Percentiles rank a stretch among this genome's conserved stretches.
These are phyloP conservation scores for Echinarachnius parma DNA, from an alignment of 53 echinoderm and acorn worm genomes.

Conservation along the genomic window DNA sequence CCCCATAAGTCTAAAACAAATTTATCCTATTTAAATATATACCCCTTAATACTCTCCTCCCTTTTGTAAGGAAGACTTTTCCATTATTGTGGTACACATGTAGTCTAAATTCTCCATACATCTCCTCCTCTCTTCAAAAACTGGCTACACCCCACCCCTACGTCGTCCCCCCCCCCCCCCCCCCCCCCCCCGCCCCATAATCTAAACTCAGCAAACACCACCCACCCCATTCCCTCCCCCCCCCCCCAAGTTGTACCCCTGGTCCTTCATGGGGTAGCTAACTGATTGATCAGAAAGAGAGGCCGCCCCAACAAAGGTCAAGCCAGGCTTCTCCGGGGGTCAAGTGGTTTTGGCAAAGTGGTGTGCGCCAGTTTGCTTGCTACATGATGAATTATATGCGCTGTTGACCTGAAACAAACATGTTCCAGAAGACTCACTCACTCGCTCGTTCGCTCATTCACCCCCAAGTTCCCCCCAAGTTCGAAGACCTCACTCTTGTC, in stretches of 20 bases:
- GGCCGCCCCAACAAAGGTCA: constrained; percentile 8
- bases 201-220: no score
- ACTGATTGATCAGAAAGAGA: constrained; percentile 46
- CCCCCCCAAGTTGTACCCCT: constrained; percentile 1
- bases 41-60: neutral
- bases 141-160: neutral
- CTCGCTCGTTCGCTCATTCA: neutral
- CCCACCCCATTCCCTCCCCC: constrained; percentile 12
- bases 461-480: constrained; percentile 8
- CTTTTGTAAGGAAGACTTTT: neutral
- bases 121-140: neutral
- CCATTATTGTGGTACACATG: neutral
- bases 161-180: neutral
- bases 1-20: no score
- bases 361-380: neutral
- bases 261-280: no score
- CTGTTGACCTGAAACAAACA: constrained; percentile 47
- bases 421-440: constrained; percentile 5
- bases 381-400: constrained; percentile 43
- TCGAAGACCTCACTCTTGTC: constrained; percentile 15
- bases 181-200: constrained; percentile 29
- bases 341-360: constrained; percentile 33
- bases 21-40: no score
- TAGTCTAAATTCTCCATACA: neutral
- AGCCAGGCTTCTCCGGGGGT: constrained; percentile 37